phyloP scores from a whole-genome alignment of 2,888 invertebrate genomes.

The Cantharis nigra region DNA sequence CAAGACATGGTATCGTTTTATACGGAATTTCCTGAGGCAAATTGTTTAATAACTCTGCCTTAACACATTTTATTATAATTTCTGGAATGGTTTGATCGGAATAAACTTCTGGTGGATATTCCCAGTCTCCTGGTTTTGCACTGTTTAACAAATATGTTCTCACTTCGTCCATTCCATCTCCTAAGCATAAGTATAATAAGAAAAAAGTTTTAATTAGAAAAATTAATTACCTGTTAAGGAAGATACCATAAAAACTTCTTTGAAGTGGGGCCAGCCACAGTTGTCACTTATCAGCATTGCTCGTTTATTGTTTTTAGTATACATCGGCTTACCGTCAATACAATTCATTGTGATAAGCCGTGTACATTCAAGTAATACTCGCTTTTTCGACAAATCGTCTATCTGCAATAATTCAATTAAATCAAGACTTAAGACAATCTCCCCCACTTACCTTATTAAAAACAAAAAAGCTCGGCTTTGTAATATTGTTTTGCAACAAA shows the following conservation, averaged over 20 bases:
- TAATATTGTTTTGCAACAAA: constrained; percentile 66
- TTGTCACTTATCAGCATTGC: constrained; percentile 36
- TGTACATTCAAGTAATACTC: constrained; percentile 72
- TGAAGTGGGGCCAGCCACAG: constrained; percentile 76
- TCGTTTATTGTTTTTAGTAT: constrained; percentile 31
- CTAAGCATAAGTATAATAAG: constrained; percentile 29
- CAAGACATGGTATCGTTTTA: constrained; percentile 65
- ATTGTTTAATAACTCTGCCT: constrained; percentile 82
- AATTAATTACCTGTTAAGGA: constrained; percentile 66
- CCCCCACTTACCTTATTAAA: constrained; percentile 77
- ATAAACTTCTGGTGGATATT: constrained; percentile 68
- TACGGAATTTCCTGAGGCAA: constrained; percentile 89
- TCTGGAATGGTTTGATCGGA: constrained; percentile 75
- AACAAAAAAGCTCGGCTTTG: constrained; percentile 73
- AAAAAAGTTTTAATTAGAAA: constrained; percentile 38
- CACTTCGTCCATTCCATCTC: constrained; percentile 48
- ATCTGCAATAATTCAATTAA: neutral
- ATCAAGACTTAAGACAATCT: too few species aligned
- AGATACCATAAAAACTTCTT: constrained; percentile 90
- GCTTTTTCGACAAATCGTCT: constrained; percentile 71
- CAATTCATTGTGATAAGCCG: constrained; percentile 67
- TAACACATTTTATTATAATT: constrained; percentile 74
- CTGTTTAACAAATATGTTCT: constrained; percentile 67
- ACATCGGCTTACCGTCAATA: constrained; percentile 47
- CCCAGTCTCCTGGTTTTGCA: constrained; percentile 70